phyloP scores from a whole-genome alignment of 2,113 vertebrate species.

The Silurus glanis region DNA sequence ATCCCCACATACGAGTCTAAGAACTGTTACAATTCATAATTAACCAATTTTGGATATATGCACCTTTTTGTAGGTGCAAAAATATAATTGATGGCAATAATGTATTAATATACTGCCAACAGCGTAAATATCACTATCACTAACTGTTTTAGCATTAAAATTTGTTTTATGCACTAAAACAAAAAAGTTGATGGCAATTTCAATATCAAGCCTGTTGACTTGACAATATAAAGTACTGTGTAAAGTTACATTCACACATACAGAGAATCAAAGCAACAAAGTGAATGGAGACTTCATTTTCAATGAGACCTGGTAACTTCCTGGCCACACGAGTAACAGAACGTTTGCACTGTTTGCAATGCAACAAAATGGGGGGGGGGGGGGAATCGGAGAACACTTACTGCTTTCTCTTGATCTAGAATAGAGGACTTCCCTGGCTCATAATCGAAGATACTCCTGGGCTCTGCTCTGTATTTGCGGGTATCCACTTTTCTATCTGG shows the following conservation, averaged over 20 bases:
- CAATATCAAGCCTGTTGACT: too few species aligned
- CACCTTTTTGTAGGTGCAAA: not conserved
- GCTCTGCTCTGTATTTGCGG: slow-evolving; percentile 84
- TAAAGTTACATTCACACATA: too few species aligned
- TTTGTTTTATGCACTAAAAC: too few species aligned
- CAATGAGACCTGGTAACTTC: too few species aligned
- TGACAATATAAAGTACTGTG: too few species aligned
- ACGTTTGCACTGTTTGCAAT: not conserved
- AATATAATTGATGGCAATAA: not conserved
- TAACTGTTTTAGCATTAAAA: too few species aligned
- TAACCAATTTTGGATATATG: not conserved
- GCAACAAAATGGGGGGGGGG: not conserved
- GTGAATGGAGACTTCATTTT: too few species aligned
- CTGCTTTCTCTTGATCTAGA: slow-evolving; percentile 82
- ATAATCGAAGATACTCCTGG: slow-evolving; percentile 87
- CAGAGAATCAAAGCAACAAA: too few species aligned
- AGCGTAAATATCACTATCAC: too few species aligned
- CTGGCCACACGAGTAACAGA: not conserved
- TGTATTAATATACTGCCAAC: not conserved
- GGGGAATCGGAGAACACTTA: slow-evolving; percentile 61
- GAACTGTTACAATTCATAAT: not conserved
- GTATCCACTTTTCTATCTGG: slow-evolving; percentile 87
- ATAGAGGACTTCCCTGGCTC: slow-evolving; percentile 86
- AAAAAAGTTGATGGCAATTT: too few species aligned
- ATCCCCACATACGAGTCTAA: not conserved